These are phyloP conservation scores for Umimayanthus chanpuru DNA, from an alignment of 92 coral and sea anemone genomes.

Conservation along the genomic window DNA sequence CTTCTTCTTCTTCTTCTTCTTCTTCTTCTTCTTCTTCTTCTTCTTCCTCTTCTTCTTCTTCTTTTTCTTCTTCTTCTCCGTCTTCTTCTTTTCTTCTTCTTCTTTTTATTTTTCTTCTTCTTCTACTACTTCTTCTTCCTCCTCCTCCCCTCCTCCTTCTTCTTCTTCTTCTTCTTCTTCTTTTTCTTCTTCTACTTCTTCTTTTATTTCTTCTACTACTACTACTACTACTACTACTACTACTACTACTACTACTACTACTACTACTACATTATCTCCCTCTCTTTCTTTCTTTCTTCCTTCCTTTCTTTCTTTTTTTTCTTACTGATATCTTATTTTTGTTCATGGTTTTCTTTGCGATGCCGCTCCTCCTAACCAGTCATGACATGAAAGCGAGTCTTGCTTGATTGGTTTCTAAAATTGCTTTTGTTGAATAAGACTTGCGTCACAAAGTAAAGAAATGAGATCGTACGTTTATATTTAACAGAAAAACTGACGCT, in stretches of 20 bases:
- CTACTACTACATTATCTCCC: background rate
- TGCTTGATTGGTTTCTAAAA: constrained; percentile 44
- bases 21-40: background rate
- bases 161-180: too few species aligned
- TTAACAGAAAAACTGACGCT: constrained; percentile 8
- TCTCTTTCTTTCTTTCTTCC: background rate
- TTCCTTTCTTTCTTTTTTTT: background rate
- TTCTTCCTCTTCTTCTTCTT: background rate
- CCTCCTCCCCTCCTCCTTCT: background rate
- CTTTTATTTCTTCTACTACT: background rate
- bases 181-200: background rate
- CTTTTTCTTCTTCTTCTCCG: background rate
- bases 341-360: background rate
- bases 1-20: background rate
- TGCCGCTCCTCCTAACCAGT: background rate
- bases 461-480: background rate
- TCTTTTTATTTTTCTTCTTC: background rate
- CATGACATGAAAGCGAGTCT: constrained; percentile 15
- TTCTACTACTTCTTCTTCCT: background rate
- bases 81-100: background rate
- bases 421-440: background rate
- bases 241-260: background rate
- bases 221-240: background rate
- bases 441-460: constrained; percentile 15
- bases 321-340: too few species aligned